These are phyloP conservation scores for Rynchops niger DNA, from an alignment of 2,113 vertebrate genomes.

Conservation along the genomic window DNA sequence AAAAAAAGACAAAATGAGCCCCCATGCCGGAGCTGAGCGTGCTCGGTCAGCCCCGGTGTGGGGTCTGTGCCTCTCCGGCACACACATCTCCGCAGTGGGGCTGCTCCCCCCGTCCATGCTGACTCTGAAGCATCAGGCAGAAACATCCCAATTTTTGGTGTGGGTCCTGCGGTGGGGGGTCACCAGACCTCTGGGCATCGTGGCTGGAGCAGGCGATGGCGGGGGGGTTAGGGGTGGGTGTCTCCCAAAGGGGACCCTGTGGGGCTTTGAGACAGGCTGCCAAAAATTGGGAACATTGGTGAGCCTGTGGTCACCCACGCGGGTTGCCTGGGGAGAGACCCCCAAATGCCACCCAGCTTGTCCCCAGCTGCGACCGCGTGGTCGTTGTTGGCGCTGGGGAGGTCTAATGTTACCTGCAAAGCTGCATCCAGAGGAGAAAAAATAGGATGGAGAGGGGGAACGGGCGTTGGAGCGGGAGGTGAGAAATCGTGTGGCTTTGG, in stretches of 20 bases:
- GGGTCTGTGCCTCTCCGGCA: not conserved
- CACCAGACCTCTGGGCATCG: not conserved
- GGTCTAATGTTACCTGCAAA: not conserved
- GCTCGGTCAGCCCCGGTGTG: fast-evolving
- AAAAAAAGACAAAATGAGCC: not conserved
- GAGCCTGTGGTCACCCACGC: not conserved
- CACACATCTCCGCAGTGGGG: fast-evolving
- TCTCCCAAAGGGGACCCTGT: fast-evolving
- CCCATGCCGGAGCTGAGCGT: fast-evolving
- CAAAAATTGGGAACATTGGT: fast-evolving
- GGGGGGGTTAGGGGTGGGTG: not conserved
- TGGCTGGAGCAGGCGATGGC: not conserved
- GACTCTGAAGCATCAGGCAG: not conserved
- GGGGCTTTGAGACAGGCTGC: not conserved
- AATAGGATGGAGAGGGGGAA: not conserved
- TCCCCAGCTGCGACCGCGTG: fast-evolving
- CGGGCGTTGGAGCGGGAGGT: not conserved
- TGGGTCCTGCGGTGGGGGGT: not conserved
- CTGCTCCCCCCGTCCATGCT: fast-evolving
- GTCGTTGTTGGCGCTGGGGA: not conserved
- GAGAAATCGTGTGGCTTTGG: constrained; percentile 33
- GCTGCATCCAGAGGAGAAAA: not conserved
- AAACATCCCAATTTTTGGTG: not conserved
- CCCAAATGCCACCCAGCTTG: not conserved
- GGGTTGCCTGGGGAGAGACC: not conserved